Percentiles rank a stretch among this genome's conserved stretches.
Conservation (phyloP, 2,888 invertebrate genomes). For the Erebia epiphron region DNA sequence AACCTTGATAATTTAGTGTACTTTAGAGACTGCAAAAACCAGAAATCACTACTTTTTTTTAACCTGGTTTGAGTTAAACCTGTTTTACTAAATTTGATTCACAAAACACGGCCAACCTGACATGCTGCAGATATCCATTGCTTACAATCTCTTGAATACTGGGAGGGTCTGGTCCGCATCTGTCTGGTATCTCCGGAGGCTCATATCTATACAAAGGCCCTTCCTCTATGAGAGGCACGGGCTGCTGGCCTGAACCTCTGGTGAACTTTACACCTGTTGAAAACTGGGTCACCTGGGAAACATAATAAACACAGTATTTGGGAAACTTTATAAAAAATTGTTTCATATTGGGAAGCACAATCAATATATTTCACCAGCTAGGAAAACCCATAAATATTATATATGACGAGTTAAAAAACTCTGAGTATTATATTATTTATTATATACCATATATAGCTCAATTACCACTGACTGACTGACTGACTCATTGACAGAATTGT, state of each 20-base stretch:
- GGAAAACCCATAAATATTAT: no score
- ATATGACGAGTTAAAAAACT: no score
- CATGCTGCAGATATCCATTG: slow-evolving; percentile 88
- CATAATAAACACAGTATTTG: neutral
- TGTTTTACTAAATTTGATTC: slow-evolving; percentile 1
- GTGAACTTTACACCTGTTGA: slow-evolving; percentile 94
- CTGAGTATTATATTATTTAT: no score
- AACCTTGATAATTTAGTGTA: no score
- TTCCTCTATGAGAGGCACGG: slow-evolving; percentile 89
- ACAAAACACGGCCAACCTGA: slow-evolving; percentile 68
- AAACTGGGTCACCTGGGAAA: slow-evolving; percentile 86
- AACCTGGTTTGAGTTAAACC: no score
- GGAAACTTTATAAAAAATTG: neutral
- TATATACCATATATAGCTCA: no score
- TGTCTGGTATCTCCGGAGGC: slow-evolving; percentile 75
- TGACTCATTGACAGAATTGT: no score
- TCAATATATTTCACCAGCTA: no score
- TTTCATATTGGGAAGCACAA: no score
- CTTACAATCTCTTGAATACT: slow-evolving; percentile 83
- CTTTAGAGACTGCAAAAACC: no score
- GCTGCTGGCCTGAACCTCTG: slow-evolving; percentile 84
- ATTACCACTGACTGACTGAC: no score
- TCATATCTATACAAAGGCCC: slow-evolving; percentile 89
- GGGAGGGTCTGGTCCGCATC: slow-evolving; percentile 90
- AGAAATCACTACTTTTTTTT: no score